phyloP scores from a whole-genome alignment of 2,888 invertebrate genomes.

The Anoplius nigerrimus region DNA sequence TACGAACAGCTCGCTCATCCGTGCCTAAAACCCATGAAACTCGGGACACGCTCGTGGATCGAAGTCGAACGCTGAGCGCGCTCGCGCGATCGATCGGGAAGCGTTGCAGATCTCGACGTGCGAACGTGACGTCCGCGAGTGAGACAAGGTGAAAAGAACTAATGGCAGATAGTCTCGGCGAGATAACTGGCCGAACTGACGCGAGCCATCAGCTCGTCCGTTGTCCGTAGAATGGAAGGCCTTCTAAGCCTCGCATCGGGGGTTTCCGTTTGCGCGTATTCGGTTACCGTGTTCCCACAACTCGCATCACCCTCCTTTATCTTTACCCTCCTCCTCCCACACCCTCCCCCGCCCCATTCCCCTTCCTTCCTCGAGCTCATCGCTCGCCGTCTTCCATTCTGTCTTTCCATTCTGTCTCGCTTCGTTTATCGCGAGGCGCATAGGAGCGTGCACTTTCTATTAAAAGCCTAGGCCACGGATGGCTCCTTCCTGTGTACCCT shows the following conservation, averaged over 20 bases:
- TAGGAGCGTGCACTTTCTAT: constrained; percentile 55
- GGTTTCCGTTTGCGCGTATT: constrained; percentile 64
- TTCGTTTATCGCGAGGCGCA: constrained; percentile 36
- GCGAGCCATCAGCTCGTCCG: constrained; percentile 61
- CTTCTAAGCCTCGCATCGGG: constrained; percentile 49
- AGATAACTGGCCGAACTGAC: constrained; percentile 64
- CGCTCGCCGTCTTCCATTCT: neutral
- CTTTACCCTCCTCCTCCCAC: constrained; percentile 8
- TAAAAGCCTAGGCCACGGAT: constrained; percentile 53
- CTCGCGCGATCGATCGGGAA: constrained; percentile 52
- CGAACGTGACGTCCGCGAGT: constrained; percentile 45
- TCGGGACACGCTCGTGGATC: constrained; percentile 9
- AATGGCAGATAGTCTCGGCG: constrained; percentile 64
- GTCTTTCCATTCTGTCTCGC: neutral
- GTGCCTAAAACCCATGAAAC: constrained; percentile 33
- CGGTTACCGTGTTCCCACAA: constrained; percentile 65
- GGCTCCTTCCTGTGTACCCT: constrained; percentile 54
- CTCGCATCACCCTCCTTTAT: constrained; percentile 31
- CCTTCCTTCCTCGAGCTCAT: constrained; percentile 15
- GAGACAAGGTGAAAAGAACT: constrained; percentile 63
- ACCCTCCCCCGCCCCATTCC: constrained; percentile 3
- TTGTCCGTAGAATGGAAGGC: neutral
- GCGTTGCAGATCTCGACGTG: constrained; percentile 45
- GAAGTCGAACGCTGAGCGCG: constrained; percentile 1
- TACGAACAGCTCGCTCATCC: too few species aligned